These are phyloP conservation scores for Drosophila leontia DNA, from an alignment of 1,140 invertebrate genomes.

Conservation along the genomic window DNA sequence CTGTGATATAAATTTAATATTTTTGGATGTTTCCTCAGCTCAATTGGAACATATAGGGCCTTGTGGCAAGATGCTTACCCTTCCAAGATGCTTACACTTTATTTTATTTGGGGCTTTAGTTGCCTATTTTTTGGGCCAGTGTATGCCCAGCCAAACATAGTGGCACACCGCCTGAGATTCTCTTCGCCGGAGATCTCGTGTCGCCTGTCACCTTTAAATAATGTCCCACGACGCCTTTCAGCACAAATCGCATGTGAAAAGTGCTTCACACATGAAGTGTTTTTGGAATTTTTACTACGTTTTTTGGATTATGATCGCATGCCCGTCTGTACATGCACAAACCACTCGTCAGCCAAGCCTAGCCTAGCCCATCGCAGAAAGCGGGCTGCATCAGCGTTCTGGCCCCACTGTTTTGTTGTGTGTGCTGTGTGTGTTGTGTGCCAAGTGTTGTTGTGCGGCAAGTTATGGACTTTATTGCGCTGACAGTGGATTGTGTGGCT, in stretches of 20 bases:
- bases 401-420: constrained; percentile 21
- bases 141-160: constrained; percentile 29
- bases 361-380: constrained; percentile 12
- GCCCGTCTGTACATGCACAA: constrained; percentile 33
- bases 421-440: constrained; percentile 8
- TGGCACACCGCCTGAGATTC: constrained; percentile 56
- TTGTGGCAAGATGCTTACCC: too few species aligned
- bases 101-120: background rate
- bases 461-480: constrained; percentile 55
- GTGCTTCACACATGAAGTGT: constrained; percentile 78
- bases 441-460: constrained; percentile 26
- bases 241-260: constrained; percentile 84
- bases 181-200: constrained; percentile 68
- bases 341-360: constrained; percentile 31
- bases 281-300: constrained; percentile 65
- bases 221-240: constrained; percentile 81
- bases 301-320: constrained; percentile 71
- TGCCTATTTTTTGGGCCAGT: background rate
- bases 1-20: background rate
- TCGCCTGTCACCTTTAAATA: constrained; percentile 81
- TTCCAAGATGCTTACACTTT: background rate
- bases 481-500: constrained; percentile 49
- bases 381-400: constrained; percentile 28
- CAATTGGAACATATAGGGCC: background rate
- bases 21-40: background rate